phyloP scores from a whole-genome alignment of 2,113 vertebrate genomes.

The Ascaphus truei region DNA sequence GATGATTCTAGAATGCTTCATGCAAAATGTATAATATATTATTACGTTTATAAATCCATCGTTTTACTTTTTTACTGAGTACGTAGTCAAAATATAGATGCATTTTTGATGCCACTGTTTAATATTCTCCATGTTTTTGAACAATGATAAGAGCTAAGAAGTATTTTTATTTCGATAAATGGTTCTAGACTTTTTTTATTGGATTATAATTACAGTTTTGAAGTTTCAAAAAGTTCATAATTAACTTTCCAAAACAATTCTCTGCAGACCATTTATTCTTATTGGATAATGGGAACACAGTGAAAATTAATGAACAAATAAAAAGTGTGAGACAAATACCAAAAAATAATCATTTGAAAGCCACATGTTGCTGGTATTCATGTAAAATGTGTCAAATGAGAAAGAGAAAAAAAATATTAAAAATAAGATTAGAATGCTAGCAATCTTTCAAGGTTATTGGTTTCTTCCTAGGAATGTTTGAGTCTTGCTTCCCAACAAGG shows the following conservation, averaged over 20 bases:
- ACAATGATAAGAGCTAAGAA: neutral
- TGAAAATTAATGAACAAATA: neutral
- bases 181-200: neutral
- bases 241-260: neutral
- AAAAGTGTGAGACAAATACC: neutral
- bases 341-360: neutral
- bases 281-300: neutral
- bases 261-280: neutral
- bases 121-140: neutral
- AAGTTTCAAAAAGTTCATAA: neutral
- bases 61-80: too few relatives aligned
- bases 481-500: conserved; percentile 22
- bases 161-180: neutral
- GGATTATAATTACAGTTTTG: neutral
- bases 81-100: neutral
- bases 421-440: neutral
- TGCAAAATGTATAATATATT: too few relatives aligned
- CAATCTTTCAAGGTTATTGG: conserved; percentile 18
- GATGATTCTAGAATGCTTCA: too few relatives aligned
- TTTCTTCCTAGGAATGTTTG: conserved; percentile 33
- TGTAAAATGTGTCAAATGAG: too few relatives aligned
- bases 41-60: too few relatives aligned
- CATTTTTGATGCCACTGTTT: neutral
- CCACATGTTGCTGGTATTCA: too few relatives aligned
- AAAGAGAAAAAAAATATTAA: neutral